Evolutionary conservation across 2,113 vertebrate species (phyloP).

Genomic region (Damaliscus lunatus): DNA sequence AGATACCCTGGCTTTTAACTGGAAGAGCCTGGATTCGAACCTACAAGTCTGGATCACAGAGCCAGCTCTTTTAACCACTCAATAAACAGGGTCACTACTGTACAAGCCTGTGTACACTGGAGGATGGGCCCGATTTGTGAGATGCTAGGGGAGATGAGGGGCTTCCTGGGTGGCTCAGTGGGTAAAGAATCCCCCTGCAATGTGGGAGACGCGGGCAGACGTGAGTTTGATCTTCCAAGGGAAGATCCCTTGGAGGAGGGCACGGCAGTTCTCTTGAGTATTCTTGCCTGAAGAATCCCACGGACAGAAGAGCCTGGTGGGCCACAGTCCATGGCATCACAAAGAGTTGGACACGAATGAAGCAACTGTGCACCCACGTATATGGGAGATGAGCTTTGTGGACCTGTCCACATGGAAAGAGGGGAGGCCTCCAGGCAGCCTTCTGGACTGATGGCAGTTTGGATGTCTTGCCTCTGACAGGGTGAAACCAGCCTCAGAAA

Average conservation of each 20-base stretch:
- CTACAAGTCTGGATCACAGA: neutral
- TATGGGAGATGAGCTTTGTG: neutral
- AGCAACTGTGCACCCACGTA: neutral
- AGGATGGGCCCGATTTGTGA: neutral
- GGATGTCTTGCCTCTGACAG: neutral
- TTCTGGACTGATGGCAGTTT: neutral
- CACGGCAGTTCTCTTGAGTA: neutral
- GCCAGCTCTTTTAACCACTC: neutral
- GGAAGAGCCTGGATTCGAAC: neutral
- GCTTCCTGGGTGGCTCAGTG: neutral
- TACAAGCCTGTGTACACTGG: neutral
- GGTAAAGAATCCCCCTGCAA: neutral
- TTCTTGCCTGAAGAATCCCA: neutral
- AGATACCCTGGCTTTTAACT: neutral
- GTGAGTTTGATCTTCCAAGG: neutral
- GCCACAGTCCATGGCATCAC: neutral
- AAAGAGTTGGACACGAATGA: neutral
- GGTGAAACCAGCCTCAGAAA: neutral
- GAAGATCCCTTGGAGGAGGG: neutral
- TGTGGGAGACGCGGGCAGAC: neutral
- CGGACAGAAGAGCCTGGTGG: neutral
- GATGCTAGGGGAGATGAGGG: neutral
- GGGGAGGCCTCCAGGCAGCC: rapidly evolving
- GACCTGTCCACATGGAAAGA: rapidly evolving
- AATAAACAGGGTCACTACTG: neutral